Percentiles rank a stretch among this genome's conserved stretches.
These are phyloP conservation scores for Hippasteria phrygiana DNA, from an alignment of 53 echinoderm and acorn worm genomes.

Conservation along the genomic window DNA sequence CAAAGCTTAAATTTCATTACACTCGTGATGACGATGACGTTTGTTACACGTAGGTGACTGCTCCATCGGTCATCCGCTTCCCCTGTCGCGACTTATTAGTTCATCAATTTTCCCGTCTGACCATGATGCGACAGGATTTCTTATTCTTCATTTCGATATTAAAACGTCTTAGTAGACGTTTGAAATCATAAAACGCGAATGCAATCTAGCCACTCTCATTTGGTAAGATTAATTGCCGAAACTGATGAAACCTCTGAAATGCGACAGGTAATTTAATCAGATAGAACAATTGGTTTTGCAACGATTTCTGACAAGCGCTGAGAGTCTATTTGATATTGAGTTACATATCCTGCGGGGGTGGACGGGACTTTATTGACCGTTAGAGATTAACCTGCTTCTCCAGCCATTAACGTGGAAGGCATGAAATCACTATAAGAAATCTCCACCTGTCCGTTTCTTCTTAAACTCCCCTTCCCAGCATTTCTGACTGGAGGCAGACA, in stretches of 20 bases:
- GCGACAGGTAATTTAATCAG: constrained; percentile 9
- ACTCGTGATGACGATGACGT: too few species aligned
- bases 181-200: neutral
- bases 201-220: neutral
- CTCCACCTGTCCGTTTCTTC: too few species aligned
- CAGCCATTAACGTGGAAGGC: neutral
- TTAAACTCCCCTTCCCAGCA: too few species aligned
- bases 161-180: neutral
- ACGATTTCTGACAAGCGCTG: constrained; percentile 4
- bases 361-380: constrained; percentile 13
- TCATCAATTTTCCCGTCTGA: too few species aligned
- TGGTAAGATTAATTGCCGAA: neutral
- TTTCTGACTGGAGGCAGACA: too few species aligned
- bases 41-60: too few species aligned
- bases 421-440: neutral
- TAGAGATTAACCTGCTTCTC: neutral
- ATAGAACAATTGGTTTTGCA: constrained; percentile 31
- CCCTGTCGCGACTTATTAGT: too few species aligned
- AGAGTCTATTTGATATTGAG: neutral
- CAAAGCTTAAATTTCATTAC: too few species aligned
- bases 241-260: neutral
- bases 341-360: neutral
- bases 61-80: too few species aligned
- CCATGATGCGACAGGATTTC: too few species aligned
- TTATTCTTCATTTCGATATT: neutral